Conservation (phyloP, 2,797 vertebrate species). For the Sebastes dallii region DNA sequence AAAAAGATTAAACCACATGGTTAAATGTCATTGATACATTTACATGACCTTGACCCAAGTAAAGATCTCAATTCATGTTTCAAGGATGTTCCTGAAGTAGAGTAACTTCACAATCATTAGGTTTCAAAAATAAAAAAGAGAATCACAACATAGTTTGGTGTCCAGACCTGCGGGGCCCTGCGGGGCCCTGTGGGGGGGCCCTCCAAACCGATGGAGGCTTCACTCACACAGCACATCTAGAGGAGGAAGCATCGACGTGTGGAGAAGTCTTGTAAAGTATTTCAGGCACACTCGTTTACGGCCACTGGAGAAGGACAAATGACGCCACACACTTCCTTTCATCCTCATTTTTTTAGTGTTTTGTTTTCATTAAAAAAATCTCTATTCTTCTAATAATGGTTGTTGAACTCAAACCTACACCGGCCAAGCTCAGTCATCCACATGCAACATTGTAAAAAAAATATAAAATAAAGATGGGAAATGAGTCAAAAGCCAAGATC, state of each 20-base stretch:
- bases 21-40: constrained; percentile 37
- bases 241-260: constrained; percentile 48
- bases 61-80: constrained; percentile 30
- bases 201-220: constrained; percentile 54
- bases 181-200: neutral
- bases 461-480: constrained; percentile 3
- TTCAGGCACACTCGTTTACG: constrained; percentile 77
- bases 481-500: constrained; percentile 29
- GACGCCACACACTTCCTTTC: constrained; percentile 57
- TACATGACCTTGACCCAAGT: constrained; percentile 23
- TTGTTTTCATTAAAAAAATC: constrained; percentile 61
- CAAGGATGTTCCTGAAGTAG: constrained; percentile 31
- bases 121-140: constrained; percentile 23
- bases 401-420: constrained; percentile 52
- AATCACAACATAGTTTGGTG: constrained; percentile 45
- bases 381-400: constrained; percentile 58
- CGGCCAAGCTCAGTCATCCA: constrained; percentile 45
- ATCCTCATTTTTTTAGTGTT: constrained; percentile 73
- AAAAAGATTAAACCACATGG: constrained; percentile 11
- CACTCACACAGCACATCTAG: constrained; percentile 45
- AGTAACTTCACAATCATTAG: constrained; percentile 30
- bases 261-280: constrained; percentile 60
- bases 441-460: constrained; percentile 50
- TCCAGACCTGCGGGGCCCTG: constrained; percentile 7
- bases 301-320: constrained; percentile 70